Conservation (phyloP, 2,113 vertebrate species). For the Benthochromis sp. region DNA sequence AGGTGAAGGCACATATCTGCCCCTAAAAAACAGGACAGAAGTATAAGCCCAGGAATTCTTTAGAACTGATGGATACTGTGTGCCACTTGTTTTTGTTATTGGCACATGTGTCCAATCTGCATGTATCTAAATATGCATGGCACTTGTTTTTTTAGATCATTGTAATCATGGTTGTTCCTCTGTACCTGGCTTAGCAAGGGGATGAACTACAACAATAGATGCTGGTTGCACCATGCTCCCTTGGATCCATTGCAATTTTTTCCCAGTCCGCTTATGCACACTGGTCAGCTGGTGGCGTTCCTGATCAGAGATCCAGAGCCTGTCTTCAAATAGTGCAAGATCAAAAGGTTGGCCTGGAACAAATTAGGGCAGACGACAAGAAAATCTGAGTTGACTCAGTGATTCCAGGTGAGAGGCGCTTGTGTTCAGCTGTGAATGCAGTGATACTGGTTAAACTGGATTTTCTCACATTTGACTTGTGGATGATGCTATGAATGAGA, state of each 20-base stretch:
- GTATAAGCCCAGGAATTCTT: background rate
- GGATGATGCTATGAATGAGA: background rate
- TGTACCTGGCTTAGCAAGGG: slow-evolving; percentile 88
- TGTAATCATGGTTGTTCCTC: background rate
- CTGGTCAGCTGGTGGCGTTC: slow-evolving; percentile 72
- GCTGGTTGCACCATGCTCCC: slow-evolving; percentile 81
- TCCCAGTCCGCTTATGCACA: slow-evolving; percentile 80
- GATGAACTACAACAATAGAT: slow-evolving; percentile 83
- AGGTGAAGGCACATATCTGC: slow-evolving; percentile 73
- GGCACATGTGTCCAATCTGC: background rate
- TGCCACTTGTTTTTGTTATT: background rate
- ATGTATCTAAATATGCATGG: background rate
- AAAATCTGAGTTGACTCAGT: background rate
- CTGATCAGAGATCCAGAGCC: slow-evolving; percentile 85
- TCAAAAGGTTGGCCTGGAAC: slow-evolving; percentile 80
- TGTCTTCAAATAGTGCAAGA: slow-evolving; percentile 83
- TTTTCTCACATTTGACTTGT: background rate
- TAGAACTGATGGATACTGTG: background rate
- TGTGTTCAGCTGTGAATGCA: background rate
- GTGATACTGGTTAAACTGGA: background rate
- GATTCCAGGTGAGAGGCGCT: background rate
- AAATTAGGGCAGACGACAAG: background rate
- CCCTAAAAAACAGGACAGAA: slow-evolving; percentile 52
- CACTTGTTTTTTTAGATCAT: background rate
- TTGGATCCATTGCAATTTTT: slow-evolving; percentile 71